phyloP scores from a whole-genome alignment of 2,113 vertebrate species.

The Chiloscyllium plagiosum region DNA sequence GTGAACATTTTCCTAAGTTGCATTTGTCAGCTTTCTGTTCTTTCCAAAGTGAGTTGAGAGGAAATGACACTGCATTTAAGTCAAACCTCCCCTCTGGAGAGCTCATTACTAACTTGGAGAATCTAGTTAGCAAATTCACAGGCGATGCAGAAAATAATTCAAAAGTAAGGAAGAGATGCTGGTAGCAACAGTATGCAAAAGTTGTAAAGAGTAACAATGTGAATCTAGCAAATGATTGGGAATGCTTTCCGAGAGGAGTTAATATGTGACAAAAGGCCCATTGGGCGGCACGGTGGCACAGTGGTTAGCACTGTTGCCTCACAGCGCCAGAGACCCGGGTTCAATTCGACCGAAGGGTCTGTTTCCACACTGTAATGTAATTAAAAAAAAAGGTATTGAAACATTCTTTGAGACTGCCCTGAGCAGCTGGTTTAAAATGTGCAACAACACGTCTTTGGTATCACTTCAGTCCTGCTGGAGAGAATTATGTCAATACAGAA shows the following conservation, averaged over 20 bases:
- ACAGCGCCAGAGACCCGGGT: no score
- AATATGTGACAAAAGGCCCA: neutral
- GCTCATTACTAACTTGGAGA: neutral
- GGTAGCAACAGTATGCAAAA: neutral
- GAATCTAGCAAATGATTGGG: neutral
- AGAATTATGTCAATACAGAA: neutral
- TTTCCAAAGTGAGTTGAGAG: neutral
- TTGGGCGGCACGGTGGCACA: no score
- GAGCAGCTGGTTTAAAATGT: neutral
- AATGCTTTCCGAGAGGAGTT: neutral
- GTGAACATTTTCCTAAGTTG: neutral
- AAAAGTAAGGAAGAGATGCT: neutral
- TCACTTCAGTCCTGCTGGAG: neutral
- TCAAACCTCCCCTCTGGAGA: neutral
- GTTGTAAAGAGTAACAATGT: neutral
- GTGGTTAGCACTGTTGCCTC: no score
- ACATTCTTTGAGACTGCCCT: neutral
- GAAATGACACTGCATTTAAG: neutral
- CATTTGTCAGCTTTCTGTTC: neutral
- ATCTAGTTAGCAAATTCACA: neutral
- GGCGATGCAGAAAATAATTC: neutral
- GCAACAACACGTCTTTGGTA: neutral
- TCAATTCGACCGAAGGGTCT: no score
- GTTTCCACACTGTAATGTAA: no score
- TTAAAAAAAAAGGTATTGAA: neutral